Evolutionary conservation across 2,888 invertebrate genomes (phyloP).

Genomic region (Herminia tarsipennalis): DNA sequence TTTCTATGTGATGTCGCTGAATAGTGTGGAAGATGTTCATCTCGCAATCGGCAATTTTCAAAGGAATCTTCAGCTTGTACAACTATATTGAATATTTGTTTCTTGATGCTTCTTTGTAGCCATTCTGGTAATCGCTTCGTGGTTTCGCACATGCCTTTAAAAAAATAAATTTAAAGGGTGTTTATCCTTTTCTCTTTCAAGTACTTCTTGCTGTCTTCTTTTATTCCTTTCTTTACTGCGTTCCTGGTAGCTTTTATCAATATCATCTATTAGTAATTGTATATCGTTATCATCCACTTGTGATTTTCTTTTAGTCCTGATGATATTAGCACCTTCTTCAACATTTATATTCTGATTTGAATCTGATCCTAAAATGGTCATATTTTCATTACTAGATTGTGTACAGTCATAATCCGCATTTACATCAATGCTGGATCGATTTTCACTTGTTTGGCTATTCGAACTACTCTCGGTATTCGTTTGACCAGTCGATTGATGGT

Average conservation of each 20-base stretch:
- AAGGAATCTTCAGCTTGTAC: not conserved
- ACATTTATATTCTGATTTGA: slow-evolving; percentile 12
- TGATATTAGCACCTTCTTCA: slow-evolving; percentile 8
- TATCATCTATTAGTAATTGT: slow-evolving; percentile 5
- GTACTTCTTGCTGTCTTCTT: too few species aligned
- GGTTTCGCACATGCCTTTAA: slow-evolving; percentile 5
- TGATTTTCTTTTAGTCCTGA: slow-evolving; percentile 10
- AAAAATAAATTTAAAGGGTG: slow-evolving; percentile 12
- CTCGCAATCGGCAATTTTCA: not conserved
- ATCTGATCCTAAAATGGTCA: slow-evolving; percentile 6
- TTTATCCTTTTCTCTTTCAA: slow-evolving; percentile 5
- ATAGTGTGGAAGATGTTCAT: not conserved
- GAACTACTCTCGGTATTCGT: slow-evolving; percentile 8
- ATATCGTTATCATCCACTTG: slow-evolving; percentile 9
- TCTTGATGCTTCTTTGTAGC: not conserved
- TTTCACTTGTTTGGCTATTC: slow-evolving; percentile 4
- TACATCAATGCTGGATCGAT: not conserved
- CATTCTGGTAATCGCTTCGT: not conserved
- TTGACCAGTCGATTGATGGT: slow-evolving; percentile 6
- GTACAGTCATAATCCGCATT: not conserved
- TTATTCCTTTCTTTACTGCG: slow-evolving; percentile 12
- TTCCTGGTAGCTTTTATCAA: too few species aligned
- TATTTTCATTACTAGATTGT: slow-evolving; percentile 8
- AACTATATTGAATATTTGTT: not conserved
- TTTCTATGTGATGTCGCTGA: not conserved